Evolutionary conservation across 2,797 vertebrate genomes (phyloP).

Genomic region (Ctenosaura bakeri): DNA sequence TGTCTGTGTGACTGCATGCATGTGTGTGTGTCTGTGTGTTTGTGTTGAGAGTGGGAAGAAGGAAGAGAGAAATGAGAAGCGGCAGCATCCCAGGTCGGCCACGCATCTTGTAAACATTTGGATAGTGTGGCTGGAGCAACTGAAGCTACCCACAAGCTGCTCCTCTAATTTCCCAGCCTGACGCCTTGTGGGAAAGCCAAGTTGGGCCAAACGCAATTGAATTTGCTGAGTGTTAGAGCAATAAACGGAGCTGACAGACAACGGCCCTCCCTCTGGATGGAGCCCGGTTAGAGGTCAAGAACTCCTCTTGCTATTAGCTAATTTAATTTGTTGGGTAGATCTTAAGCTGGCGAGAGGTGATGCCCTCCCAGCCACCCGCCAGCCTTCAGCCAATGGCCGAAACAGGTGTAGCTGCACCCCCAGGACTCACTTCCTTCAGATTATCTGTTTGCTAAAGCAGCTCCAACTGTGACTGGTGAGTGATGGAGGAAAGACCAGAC

Average conservation of each 20-base stretch:
- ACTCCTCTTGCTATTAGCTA: not conserved
- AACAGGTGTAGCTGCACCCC: not conserved
- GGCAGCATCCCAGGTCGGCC: conserved; percentile 31
- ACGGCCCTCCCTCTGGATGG: fast-evolving
- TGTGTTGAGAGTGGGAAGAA: not conserved
- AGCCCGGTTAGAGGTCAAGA: not conserved
- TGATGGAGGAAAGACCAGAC: not conserved
- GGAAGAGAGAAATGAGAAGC: not conserved
- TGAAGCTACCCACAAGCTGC: not conserved
- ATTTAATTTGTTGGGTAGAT: conserved; percentile 33
- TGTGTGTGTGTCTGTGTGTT: not conserved
- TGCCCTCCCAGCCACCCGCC: not conserved
- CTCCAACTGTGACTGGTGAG: not conserved
- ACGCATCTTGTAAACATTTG: not conserved
- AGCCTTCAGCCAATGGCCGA: not conserved
- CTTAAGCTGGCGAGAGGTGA: not conserved
- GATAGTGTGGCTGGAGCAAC: not conserved
- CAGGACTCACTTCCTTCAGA: not conserved
- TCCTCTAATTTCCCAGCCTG: not conserved
- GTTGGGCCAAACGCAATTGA: not conserved
- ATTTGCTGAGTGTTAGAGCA: not conserved
- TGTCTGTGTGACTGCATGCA: not conserved
- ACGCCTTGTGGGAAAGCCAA: conserved; percentile 16
- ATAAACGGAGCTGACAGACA: not conserved
- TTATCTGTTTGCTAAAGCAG: not conserved